Base-by-base conservation (phyloP, 35 echinoderm and acorn worm species). In the Eucidaris tribuloides region DNA sequence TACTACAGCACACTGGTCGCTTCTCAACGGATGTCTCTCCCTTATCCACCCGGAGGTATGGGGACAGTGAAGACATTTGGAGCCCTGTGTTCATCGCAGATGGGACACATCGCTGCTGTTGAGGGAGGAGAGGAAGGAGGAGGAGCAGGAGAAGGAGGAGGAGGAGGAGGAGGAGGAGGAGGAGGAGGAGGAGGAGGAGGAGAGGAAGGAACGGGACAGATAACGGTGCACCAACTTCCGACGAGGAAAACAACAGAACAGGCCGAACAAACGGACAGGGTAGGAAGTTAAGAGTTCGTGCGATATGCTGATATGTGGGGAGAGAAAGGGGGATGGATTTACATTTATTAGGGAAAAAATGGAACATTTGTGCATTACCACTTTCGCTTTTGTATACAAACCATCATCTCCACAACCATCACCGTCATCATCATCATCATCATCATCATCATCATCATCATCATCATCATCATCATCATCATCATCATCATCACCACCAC, bases 1-100 rank as follows among this genome's bases (percentile, higher is more conserved):
- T 88, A 88, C 57, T 88, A 65, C 61, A 39, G 45, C 25, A 45
- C 61, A 5, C 61, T 88, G 7, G 23, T 79, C n/a, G 85, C 77
- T 15, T 80, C 76, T 11, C 85, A 88, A 60, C 57, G 85, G 14
- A 42, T 64, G 55, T 80, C 62, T 1, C 37, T 64, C 20, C 74
- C 48, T 4, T 81, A 18, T 48, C 61, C 82, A 6, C 22, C 82
- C 37, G 62, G 43, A 41, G 65, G 62, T n/a, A 3, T 27, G 13
- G 5, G 82, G 60, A 17, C 42, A 40, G 63, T 57, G 20, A 65
- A 31, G 65, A 84, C 79, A 2, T 56, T 39, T 34, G 34, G 50
- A 4, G 27, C 82, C 6, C 18, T 72, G 61, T 41, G 34, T 3
- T 36, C 68, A 11, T 74, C 68, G 38, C 68, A n/a, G n/a, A n/a